Evolutionary conservation across 2,113 vertebrate species (phyloP), one percentile per base, ranked within the genome.

Genomic region (Colaptes auratus): DNA sequence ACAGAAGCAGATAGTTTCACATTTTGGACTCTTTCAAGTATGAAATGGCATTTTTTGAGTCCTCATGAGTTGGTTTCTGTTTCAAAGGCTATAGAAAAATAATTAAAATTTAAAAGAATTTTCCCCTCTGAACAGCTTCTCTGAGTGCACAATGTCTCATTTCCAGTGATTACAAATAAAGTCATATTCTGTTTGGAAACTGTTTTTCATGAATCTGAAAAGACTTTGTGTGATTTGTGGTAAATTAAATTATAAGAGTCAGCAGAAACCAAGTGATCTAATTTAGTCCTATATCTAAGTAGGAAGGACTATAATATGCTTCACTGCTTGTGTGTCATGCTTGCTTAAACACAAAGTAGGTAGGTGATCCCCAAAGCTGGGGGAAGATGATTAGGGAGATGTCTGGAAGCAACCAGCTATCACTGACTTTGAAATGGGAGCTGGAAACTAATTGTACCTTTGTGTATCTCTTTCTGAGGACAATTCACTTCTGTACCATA

Each of bases 31-130:
- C 35, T 88, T 82, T 91, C 82, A 82, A 78, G 66, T 53, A 86
- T 83, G 65, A 95, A 96, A 83, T 67, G 25, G 7, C 6, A 30
- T 92, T 86, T 72, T 94, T 70, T 36, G 15, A 65, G 64, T 72
- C 15, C 12, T 86, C 28, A 42, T 55, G 27, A 92, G 20, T 67
- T 67, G 74, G 11, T 48, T 80, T 64, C 53, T 20, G 1, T 48
- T 93, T 78, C 66, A 89, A 93, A 90, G 90, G 61, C 24, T 52
- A 72, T 3, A 78, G 25, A 83, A 86, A 83, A 61, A 67, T 39
- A 88, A 93, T 75, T 88, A 65, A 67, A 86, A 42, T 53, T 56
- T 80, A 8, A 48, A 84, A 81, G 3, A 44, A 28, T 30, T 84
- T 7, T 44, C 84, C 30, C 31, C 11, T 65, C 14, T 89, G 35